Evolutionary conservation across 2,797 vertebrate genomes (phyloP).

Genomic region (Melanotaenia pygmaea): DNA sequence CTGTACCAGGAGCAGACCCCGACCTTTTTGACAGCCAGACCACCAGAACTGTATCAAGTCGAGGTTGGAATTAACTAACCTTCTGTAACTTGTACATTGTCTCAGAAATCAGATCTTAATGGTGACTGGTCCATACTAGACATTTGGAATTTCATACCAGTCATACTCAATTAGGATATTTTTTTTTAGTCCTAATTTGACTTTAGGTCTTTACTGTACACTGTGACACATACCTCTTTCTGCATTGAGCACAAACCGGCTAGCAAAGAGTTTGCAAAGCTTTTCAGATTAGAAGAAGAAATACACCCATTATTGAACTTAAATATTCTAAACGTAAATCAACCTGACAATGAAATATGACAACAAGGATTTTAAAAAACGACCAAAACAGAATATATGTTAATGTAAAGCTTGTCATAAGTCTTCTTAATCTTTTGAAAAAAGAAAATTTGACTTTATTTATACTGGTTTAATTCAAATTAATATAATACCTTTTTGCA

Average conservation of each 20-base stretch:
- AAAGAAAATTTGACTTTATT: neutral
- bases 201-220: no score
- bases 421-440: neutral
- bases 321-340: neutral
- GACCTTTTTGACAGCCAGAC: constrained; percentile 94
- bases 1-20: constrained; percentile 84
- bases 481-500: neutral
- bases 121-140: neutral
- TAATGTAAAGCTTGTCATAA: neutral
- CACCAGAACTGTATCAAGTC: constrained; percentile 92
- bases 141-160: neutral
- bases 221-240: neutral
- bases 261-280: neutral
- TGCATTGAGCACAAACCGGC: neutral
- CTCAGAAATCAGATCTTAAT: neutral
- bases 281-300: neutral
- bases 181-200: neutral
- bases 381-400: neutral
- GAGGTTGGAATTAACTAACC: constrained; percentile 79
- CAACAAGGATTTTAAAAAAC: neutral
- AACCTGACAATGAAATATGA: neutral
- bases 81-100: neutral
- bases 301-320: neutral
- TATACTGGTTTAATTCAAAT: neutral
- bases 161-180: neutral